Evolutionary conservation across 2,888 invertebrate species (phyloP), one percentile per base, ranked within the genome.

Genomic region (Elgonia sp.): DNA sequence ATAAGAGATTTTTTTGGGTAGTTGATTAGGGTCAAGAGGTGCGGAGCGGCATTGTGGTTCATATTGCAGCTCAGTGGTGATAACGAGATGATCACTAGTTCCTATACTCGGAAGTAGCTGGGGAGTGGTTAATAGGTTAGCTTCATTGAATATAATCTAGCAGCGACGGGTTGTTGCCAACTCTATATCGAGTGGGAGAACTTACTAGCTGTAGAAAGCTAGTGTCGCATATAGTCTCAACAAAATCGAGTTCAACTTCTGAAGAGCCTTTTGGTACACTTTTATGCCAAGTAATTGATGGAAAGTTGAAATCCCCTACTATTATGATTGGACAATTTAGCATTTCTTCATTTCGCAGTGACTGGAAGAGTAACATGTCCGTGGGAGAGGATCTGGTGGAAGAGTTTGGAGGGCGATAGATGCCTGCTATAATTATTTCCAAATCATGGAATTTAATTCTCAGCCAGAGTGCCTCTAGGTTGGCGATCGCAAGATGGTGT

Each of bases 251-350:
- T 18, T 37, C 70, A 29, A 18, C 70, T 37, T 70, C 70, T 37
- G 70, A 8, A 29, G 53, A 29, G 1, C 70, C 70, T 14, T 16
- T 3, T 4, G 70, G 29, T 14, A 53, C 29, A 16, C 37, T n/a
- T 9, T 53, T n/a, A 5, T 70, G 29, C 53, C 70, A 70, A 1
- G 16, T 29, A 2, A 70, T 21, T n/a, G 29, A 37, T 9, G 70
- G 53, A 29, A 53, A 70, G 53, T 70, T 70, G 53, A 70, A 70
- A n/a, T 70, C 70, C 3, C 70, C 70, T n/a, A 18, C 21, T 10
- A 70, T 70, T 6, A 70, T 21, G 20, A 12, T 50, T 21, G 69
- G 46, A 20, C 46, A 21, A 16, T 50, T 21, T 50, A 69, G 29
- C 10, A 20, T 69, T 20, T 67, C 46, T n/a, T 21, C 50, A 12